These are phyloP conservation scores for Phlogophora meticulosa DNA, from an alignment of 2,888 invertebrate genomes.

Conservation along the genomic window DNA sequence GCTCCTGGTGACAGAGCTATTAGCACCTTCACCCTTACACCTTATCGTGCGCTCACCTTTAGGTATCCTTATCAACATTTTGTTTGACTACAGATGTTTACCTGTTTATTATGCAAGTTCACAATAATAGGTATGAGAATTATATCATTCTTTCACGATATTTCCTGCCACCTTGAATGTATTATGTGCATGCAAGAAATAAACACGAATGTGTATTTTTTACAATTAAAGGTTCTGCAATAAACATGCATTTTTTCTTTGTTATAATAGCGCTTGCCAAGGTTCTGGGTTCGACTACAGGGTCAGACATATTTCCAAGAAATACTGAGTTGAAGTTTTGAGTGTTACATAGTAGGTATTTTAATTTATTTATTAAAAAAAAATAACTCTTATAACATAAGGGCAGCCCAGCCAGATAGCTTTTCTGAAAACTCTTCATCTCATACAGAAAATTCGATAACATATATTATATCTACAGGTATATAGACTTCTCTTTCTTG, in stretches of 20 bases:
- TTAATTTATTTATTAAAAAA: no score
- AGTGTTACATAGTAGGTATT: no score
- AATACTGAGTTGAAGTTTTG: no score
- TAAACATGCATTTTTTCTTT: background rate
- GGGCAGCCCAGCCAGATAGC: no score
- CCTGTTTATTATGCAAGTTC: background rate
- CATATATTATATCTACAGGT: no score
- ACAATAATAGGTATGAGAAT: background rate
- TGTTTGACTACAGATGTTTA: conserved; percentile 16
- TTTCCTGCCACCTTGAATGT: conserved; percentile 39
- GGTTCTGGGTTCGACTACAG: background rate
- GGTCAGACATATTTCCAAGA: no score
- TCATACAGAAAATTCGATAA: no score
- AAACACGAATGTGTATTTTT: conserved; percentile 13
- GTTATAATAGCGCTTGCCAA: background rate
- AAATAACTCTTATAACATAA: no score
- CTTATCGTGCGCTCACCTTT: background rate
- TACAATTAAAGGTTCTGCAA: background rate
- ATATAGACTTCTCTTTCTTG: no score
- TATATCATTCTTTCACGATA: conserved; percentile 16
- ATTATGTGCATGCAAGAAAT: conserved; percentile 26
- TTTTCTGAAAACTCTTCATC: no score
- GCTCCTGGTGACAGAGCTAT: no score
- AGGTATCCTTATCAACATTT: background rate
- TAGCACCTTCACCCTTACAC: background rate